A percentile compares a stretch with the other conserved stretches of the same genome.
Evolutionary conservation across 2,113 vertebrate species (phyloP).

Genomic region (Crotalus helleri): DNA sequence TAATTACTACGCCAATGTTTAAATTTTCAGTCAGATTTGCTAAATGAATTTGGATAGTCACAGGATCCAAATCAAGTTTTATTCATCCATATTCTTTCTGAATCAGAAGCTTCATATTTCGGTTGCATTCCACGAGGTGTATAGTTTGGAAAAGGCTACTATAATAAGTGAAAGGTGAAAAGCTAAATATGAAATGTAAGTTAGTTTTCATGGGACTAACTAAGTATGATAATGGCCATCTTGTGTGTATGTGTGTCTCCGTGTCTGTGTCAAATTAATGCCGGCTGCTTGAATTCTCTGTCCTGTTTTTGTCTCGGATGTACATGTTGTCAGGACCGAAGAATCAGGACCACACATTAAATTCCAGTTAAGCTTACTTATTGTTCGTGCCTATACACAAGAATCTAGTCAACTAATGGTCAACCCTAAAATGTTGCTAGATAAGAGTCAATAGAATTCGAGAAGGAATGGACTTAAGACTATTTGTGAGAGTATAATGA

Average conservation of each 20-base stretch:
- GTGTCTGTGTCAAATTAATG: neutral
- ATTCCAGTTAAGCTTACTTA: neutral
- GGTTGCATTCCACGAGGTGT: neutral
- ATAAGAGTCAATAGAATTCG: neutral
- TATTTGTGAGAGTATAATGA: neutral
- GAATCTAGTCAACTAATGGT: neutral
- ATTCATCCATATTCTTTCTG: slow-evolving; percentile 54
- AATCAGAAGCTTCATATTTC: neutral
- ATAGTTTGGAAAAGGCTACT: neutral
- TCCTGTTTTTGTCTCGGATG: neutral
- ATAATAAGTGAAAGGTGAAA: neutral
- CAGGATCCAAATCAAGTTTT: slow-evolving; percentile 9
- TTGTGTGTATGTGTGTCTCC: neutral
- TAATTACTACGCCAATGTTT: neutral
- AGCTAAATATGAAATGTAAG: neutral
- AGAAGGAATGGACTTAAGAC: neutral
- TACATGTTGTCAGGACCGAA: neutral
- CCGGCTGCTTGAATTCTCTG: neutral
- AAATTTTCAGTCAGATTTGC: slow-evolving; percentile 53
- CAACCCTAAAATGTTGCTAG: neutral
- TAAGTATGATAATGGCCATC: neutral
- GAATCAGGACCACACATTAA: too few relatives aligned
- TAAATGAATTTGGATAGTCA: slow-evolving; percentile 48
- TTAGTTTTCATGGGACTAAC: neutral
- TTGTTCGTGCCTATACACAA: neutral